phyloP scores from a whole-genome alignment of 2,888 invertebrate genomes.

The Hybos culiciformis region DNA sequence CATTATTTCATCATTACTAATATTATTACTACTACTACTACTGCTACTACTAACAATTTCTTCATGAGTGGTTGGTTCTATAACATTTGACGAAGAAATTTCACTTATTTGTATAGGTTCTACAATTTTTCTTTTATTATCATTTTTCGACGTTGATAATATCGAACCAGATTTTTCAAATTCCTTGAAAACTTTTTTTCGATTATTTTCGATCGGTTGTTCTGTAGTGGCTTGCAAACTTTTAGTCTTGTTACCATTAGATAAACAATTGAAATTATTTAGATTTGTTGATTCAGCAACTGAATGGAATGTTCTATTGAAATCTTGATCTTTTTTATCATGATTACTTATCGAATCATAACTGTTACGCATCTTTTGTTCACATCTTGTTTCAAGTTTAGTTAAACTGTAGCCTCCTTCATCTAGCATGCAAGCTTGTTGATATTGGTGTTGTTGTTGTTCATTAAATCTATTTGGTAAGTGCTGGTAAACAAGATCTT shows the following conservation, averaged over 20 bases:
- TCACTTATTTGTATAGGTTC: slow-evolving; percentile 59
- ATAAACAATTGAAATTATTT: no score
- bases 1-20: background rate
- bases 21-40: background rate
- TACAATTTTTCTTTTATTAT: no score
- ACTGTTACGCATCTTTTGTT: slow-evolving; percentile 20
- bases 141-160: no score
- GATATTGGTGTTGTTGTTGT: slow-evolving; percentile 30
- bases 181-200: no score
- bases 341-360: background rate
- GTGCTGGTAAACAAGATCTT: slow-evolving; percentile 16
- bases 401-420: slow-evolving; percentile 33
- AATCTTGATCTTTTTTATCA: slow-evolving; percentile 4
- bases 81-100: no score
- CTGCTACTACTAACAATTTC: background rate
- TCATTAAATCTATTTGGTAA: slow-evolving; percentile 19
- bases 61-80: slow-evolving; percentile 17
- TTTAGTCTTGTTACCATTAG: no score
- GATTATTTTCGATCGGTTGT: no score
- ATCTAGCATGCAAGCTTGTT: slow-evolving; percentile 27
- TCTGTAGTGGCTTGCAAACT: no score
- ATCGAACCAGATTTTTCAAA: no score
- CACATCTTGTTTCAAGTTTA: slow-evolving; percentile 29
- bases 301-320: no score
- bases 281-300: no score